These are phyloP conservation scores for Luehdorfia chinensis DNA, from an alignment of 1,140 invertebrate species.

Conservation along the genomic window DNA sequence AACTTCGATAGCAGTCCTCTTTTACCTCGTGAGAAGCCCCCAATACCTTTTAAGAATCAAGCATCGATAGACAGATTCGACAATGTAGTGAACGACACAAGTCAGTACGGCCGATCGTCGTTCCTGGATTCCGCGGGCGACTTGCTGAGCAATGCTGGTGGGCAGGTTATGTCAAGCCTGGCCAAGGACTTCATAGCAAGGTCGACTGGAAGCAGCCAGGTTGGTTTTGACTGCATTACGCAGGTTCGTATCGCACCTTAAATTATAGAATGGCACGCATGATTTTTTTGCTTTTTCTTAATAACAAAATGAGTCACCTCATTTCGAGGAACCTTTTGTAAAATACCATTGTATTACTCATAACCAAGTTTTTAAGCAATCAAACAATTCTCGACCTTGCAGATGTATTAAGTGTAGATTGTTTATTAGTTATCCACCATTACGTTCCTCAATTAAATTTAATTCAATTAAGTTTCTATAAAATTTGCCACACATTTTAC, in stretches of 20 bases:
- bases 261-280: conserved; percentile 50
- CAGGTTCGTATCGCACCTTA: conserved; percentile 71
- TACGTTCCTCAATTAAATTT: too few relatives aligned
- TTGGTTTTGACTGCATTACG: conserved; percentile 75
- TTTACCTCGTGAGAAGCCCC: conserved; percentile 48
- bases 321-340: background rate
- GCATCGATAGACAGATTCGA: conserved; percentile 50
- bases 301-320: conserved; percentile 5
- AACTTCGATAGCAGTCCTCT: conserved; percentile 45
- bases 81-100: conserved; percentile 45
- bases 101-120: conserved; percentile 55
- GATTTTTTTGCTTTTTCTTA: conserved; percentile 26
- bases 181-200: conserved; percentile 82
- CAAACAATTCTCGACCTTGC: too few relatives aligned
- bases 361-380: too few relatives aligned
- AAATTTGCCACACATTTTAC: too few relatives aligned
- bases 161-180: conserved; percentile 79
- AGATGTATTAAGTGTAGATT: too few relatives aligned
- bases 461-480: too few relatives aligned
- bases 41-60: conserved; percentile 38
- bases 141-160: conserved; percentile 74
- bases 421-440: too few relatives aligned
- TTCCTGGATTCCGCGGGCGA: conserved; percentile 74
- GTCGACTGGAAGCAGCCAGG: conserved; percentile 82
- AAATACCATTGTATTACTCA: conserved; percentile 5